Conservation (phyloP, 2,113 vertebrate genomes). For the Hydrolagus affinis region DNA sequence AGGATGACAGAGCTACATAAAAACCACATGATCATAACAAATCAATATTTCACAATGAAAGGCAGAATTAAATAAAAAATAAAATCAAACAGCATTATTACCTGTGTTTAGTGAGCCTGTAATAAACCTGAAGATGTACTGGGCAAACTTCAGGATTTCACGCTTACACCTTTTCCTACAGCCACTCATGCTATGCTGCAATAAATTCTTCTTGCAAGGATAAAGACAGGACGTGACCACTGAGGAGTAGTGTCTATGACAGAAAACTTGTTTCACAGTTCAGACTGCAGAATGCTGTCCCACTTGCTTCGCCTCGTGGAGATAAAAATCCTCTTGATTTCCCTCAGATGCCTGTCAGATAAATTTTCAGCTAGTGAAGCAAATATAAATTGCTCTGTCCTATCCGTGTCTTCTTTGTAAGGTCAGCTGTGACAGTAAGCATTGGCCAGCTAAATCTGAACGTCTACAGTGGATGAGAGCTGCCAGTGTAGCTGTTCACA, state of each 20-base stretch:
- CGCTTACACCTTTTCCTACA: constrained; percentile 93
- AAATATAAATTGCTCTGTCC: constrained; percentile 34
- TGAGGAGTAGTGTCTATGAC: constrained; percentile 39
- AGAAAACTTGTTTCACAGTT: constrained; percentile 59
- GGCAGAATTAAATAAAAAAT: background rate
- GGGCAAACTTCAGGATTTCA: constrained; percentile 89
- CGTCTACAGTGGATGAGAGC: constrained; percentile 43
- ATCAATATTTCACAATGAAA: constrained; percentile 9
- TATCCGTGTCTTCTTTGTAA: constrained; percentile 41
- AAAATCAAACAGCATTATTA: constrained; percentile 66
- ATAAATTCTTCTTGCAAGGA: constrained; percentile 47
- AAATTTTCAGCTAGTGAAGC: constrained; percentile 36
- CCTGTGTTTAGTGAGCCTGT: constrained; percentile 87
- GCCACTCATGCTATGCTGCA: constrained; percentile 73
- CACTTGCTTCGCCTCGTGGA: constrained; percentile 17
- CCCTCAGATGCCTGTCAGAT: constrained; percentile 42
- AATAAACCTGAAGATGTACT: constrained; percentile 87
- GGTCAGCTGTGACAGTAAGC: constrained; percentile 49
- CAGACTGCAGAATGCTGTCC: constrained; percentile 40
- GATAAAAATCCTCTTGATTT: constrained; percentile 46
- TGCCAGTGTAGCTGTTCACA: constrained; percentile 42
- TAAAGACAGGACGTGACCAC: constrained; percentile 42
- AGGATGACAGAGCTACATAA: background rate
- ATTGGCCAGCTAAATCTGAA: constrained; percentile 41
- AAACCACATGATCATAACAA: background rate